Base-by-base conservation (phyloP, 2,113 vertebrate species). In the Chroicocephalus ridibundus region DNA sequence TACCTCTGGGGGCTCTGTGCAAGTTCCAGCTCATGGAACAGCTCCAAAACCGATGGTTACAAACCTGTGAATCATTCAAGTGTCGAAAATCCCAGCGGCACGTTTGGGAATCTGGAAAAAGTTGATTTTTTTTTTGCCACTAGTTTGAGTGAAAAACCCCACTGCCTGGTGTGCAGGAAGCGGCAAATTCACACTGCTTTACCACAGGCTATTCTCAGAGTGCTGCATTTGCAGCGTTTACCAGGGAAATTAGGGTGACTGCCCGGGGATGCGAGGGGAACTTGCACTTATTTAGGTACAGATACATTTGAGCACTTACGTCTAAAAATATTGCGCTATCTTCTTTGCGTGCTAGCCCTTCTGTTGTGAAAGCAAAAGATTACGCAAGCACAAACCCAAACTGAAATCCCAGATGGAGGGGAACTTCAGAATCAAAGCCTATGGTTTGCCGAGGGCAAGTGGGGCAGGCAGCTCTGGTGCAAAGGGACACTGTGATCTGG, bases 131-230 rank as follows among this genome's bases (percentile, higher is more conserved):
- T 74, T 38, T 54, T 34, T 54, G 24, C 40, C 40, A 21, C 7
- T 32, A 29, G 36, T 52, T 44, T 36, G 44, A 24, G 49, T 84
- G 79, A 64, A 57, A 57, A 90, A 17, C 32, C 18, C 17, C 54
- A 5, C 34, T 76, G n/a, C 29, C 34, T 24, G 6, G 10, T 34
- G 34, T 19, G 44, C 64, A 75, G 61, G 60, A 76, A 84, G 32
- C 25, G 1, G 69, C 2, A 2, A 8, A 29, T 46, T 60, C 0
- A 3, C 3, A 9, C 46, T 66, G 29, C 44, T 76, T 31, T 38
- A 66, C 27, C 55, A 9, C n/a, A 27, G 84, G 20, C 47, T 66
- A 0, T 0, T 1, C 40, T 71, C 11, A 4, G n/a, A 26, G 29
- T 13, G 22, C 47, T 58, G 47, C 7, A 2, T 86, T 58, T 57